These are phyloP conservation scores for Tridacna gigas DNA, from an alignment of 2,888 invertebrate genomes.

Conservation along the genomic window DNA sequence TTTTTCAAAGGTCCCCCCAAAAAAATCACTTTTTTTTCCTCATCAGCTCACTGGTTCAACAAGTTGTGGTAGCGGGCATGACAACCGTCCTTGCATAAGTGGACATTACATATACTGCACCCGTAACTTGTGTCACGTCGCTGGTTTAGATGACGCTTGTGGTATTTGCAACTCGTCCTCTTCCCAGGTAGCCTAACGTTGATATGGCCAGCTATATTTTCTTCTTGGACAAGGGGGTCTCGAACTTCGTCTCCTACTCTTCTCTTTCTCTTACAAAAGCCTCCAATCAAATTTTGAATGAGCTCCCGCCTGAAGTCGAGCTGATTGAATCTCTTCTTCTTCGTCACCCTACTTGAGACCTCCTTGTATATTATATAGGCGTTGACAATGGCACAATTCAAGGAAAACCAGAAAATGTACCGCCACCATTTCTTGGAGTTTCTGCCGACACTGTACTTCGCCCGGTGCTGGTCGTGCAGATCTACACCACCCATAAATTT, in stretches of 20 bases:
- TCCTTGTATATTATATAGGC: constrained; percentile 35
- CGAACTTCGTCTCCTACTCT: not conserved
- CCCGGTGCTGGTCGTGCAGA: constrained; percentile 36
- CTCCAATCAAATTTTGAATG: constrained; percentile 26
- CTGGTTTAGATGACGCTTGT: not conserved
- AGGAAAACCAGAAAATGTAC: constrained; percentile 36
- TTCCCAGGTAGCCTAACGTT: constrained; percentile 17
- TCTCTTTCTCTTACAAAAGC: constrained; percentile 30
- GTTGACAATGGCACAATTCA: constrained; percentile 43
- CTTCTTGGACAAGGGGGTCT: not conserved
- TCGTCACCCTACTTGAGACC: constrained; percentile 13
- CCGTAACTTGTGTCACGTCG: constrained; percentile 17
- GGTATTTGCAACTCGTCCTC: constrained; percentile 3
- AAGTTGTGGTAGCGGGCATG: constrained; percentile 17
- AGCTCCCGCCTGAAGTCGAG: constrained; percentile 36
- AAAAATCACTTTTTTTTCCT: too few relatives aligned
- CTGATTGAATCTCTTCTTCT: constrained; percentile 10
- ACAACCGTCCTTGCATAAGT: constrained; percentile 25
- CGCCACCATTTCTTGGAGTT: constrained; percentile 35
- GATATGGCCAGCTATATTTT: constrained; percentile 32
- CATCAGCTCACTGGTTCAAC: too few relatives aligned
- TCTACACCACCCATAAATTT: constrained; percentile 51
- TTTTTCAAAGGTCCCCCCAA: too few relatives aligned
- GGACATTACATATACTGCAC: constrained; percentile 10
- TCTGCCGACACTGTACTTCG: constrained; percentile 31